These are phyloP conservation scores for Silurus meridionalis DNA, from an alignment of 2,113 vertebrate genomes.

Conservation along the genomic window DNA sequence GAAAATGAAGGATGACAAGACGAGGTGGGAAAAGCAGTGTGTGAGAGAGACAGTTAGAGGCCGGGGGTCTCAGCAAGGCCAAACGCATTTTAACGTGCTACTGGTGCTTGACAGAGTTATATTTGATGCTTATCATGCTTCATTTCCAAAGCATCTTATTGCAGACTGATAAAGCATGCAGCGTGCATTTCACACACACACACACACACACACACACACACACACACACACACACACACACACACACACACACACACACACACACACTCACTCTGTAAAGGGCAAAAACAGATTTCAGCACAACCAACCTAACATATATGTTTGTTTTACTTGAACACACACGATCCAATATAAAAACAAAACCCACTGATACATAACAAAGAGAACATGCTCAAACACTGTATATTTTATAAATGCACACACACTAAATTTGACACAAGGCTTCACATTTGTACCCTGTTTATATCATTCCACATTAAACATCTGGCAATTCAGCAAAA, in stretches of 20 bases:
- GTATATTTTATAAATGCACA: neutral
- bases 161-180: conserved; percentile 14
- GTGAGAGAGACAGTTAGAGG: conserved; percentile 31
- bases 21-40: conserved; percentile 34
- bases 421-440: neutral
- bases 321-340: too few species aligned
- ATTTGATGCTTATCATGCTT: conserved; percentile 44
- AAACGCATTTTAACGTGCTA: conserved; percentile 57
- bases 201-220: conserved; percentile 2
- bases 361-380: neutral
- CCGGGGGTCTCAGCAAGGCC: conserved; percentile 51
- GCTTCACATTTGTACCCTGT: neutral
- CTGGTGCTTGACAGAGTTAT: conserved; percentile 61
- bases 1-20: conserved; percentile 52
- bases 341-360: neutral
- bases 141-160: conserved; percentile 36
- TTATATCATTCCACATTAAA: neutral
- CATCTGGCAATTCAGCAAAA: neutral
- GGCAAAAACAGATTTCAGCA: neutral
- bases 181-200: conserved; percentile 10
- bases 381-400: neutral
- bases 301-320: too few species aligned
- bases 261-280: too few species aligned
- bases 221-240: neutral
- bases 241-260: neutral